Percentiles rank a stretch among this genome's conserved stretches.
phyloP scores from a whole-genome alignment of 2,113 vertebrate genomes.

The Bagarius yarrelli region DNA sequence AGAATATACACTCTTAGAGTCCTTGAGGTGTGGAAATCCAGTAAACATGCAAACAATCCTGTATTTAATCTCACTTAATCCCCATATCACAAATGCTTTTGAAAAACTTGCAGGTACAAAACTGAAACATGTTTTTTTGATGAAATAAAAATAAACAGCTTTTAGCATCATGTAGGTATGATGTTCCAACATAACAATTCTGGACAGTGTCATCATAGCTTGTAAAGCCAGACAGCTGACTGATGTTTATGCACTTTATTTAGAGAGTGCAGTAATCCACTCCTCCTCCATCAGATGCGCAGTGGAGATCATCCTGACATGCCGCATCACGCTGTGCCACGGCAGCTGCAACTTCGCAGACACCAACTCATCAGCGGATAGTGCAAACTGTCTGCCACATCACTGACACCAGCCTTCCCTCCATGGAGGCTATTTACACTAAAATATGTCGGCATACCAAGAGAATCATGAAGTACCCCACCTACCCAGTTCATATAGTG shows the following conservation, averaged over 20 bases:
- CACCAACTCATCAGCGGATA: slow-evolving; percentile 4
- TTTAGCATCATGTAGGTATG: not conserved
- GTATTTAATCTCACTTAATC: not conserved
- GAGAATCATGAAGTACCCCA: not conserved
- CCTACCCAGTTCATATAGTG: not conserved
- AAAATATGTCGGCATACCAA: not conserved
- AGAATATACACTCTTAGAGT: not conserved
- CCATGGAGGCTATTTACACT: not conserved
- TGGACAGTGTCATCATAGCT: not conserved
- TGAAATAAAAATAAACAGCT: not conserved
- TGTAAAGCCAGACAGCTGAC: not conserved
- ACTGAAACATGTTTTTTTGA: not conserved
- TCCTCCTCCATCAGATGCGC: slow-evolving; percentile 15
- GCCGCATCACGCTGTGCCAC: not conserved
- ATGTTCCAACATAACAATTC: not conserved
- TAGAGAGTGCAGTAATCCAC: not conserved
- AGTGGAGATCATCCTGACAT: slow-evolving; percentile 24
- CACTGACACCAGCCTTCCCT: not conserved
- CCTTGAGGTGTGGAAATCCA: not conserved
- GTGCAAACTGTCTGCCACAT: not conserved
- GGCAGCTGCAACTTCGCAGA: not conserved
- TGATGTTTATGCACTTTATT: slow-evolving; percentile 16
- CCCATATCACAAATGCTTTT: not conserved
- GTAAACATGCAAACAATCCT: not conserved
- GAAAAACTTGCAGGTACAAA: not conserved